Percentiles rank a stretch among this genome's conserved stretches.
phyloP scores from a whole-genome alignment of 2,888 invertebrate genomes.

The Lasioglossum malachurum region DNA sequence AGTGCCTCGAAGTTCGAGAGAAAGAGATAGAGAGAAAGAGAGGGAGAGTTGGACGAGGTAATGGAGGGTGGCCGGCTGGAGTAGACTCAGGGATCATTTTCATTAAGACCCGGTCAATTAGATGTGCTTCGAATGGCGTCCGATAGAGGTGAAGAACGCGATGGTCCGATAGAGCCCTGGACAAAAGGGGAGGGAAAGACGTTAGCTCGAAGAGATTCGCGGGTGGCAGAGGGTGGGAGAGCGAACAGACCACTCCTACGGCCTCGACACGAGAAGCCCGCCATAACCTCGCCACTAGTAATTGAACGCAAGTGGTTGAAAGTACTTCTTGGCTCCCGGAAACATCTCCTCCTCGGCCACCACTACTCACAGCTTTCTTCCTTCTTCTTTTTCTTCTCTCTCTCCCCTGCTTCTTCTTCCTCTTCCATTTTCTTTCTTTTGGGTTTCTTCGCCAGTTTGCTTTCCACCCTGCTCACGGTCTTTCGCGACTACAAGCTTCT shows the following conservation, averaged over 20 bases:
- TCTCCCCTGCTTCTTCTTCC: slow-evolving; percentile 8
- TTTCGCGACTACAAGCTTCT: background rate
- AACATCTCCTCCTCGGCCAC: slow-evolving; percentile 70
- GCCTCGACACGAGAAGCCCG: slow-evolving; percentile 77
- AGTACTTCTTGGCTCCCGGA: slow-evolving; percentile 78
- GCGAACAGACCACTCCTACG: slow-evolving; percentile 75
- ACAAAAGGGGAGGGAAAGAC: slow-evolving; percentile 59
- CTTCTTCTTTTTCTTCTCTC: slow-evolving; percentile 39
- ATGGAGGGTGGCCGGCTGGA: slow-evolving; percentile 43
- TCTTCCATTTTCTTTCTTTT: slow-evolving; percentile 35
- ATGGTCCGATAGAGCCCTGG: slow-evolving; percentile 52
- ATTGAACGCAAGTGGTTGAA: slow-evolving; percentile 82
- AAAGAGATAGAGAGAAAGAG: background rate
- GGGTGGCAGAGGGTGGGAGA: slow-evolving; percentile 37
- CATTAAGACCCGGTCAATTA: slow-evolving; percentile 79
- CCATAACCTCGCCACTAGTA: slow-evolving; percentile 80
- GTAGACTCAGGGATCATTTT: slow-evolving; percentile 69
- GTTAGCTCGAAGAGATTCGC: slow-evolving; percentile 40
- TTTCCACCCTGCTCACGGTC: background rate
- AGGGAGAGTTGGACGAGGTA: slow-evolving; percentile 5
- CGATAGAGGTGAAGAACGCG: too few species aligned
- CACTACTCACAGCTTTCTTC: slow-evolving; percentile 58
- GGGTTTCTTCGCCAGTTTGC: slow-evolving; percentile 14
- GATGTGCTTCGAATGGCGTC: slow-evolving; percentile 71
- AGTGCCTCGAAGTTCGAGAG: background rate